phyloP scores from a whole-genome alignment of 1,140 invertebrate genomes.

The Zeugodacus cucurbitae region DNA sequence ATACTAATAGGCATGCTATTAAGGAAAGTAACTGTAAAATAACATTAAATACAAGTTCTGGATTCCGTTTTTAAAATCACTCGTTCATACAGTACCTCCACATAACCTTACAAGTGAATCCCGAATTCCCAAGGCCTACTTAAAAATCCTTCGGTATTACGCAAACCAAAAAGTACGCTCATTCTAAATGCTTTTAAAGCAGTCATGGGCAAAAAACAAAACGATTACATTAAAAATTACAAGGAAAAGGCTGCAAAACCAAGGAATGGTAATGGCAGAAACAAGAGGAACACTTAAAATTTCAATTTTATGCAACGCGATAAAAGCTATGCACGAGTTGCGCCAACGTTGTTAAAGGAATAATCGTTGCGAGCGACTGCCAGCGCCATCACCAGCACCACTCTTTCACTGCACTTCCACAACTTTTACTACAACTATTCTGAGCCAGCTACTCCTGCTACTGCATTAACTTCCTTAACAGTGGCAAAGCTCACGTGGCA shows the following conservation, averaged over 20 bases:
- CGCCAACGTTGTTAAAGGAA: not conserved
- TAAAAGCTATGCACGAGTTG: constrained; percentile 10
- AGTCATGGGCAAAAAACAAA: not conserved
- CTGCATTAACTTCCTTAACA: not conserved
- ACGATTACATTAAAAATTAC: constrained; percentile 22
- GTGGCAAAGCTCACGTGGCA: not conserved
- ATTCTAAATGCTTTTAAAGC: not conserved
- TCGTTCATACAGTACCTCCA: no score
- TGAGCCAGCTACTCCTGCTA: not conserved
- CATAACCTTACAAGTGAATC: no score
- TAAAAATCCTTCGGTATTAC: not conserved
- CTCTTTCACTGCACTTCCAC: no score
- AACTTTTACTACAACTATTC: not conserved
- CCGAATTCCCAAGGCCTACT: not conserved
- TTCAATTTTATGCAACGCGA: constrained; percentile 14
- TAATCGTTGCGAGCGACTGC: not conserved
- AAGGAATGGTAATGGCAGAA: constrained; percentile 7
- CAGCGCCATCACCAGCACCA: not conserved
- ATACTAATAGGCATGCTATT: no score
- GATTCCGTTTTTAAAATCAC: no score
- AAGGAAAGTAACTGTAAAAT: no score
- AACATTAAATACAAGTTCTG: no score
- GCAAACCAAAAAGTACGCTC: not conserved
- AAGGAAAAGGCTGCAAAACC: not conserved
- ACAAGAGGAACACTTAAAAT: constrained; percentile 21